Evolutionary conservation across 2,888 invertebrate genomes (phyloP), one percentile per base, ranked within the genome.

Genomic region (Lacanobia oleracea): DNA sequence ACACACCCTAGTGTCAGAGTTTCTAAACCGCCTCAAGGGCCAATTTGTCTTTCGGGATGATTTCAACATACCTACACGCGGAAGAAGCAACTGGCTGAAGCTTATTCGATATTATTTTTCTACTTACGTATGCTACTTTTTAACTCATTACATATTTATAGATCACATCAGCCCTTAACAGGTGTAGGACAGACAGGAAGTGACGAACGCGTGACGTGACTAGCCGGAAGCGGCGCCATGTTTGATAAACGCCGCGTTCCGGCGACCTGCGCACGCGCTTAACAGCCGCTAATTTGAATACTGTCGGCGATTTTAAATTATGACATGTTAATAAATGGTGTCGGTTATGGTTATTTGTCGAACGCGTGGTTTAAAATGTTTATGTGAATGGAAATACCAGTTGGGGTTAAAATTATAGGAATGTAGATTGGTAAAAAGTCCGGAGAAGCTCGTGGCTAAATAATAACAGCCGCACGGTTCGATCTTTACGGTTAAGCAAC

Each of bases 221-320:
- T 86, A 77, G 45, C 89, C 93, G 94, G 93, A 93, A 91, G 82
- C 88, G 90, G 87, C 90, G 91, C 92, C 93, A 92, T 93, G 91
- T 93, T 92, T 90, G 91, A 91, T 90, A 91, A 91, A 90, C 88
- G 91, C 86, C 89, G 84, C 86, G 91, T 91, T 92, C 91, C 92
- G 91, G 43, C 27, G 63, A 77, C 60, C 82, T 77, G 89, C 91
- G 93, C 89, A 88, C 89, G 91, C 93, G 92, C 92, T 88, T 87
- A 82, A 81, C 84, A 84, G 87, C 83, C 80, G 74, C 87, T 89
- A 87, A 89, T 88, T 86, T 85, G 75, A 78, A 82, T 82, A 76
- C 71, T 74, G 86, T 67, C 73, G 72, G 75, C 68, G 75, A 76
- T 75, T 77, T 79, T 61, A 76, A 79, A 80, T 83, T 72, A 78